Evolutionary conservation across 2,113 vertebrate species (phyloP), one percentile per base, ranked within the genome.

Genomic region (Anas platyrhynchos): DNA sequence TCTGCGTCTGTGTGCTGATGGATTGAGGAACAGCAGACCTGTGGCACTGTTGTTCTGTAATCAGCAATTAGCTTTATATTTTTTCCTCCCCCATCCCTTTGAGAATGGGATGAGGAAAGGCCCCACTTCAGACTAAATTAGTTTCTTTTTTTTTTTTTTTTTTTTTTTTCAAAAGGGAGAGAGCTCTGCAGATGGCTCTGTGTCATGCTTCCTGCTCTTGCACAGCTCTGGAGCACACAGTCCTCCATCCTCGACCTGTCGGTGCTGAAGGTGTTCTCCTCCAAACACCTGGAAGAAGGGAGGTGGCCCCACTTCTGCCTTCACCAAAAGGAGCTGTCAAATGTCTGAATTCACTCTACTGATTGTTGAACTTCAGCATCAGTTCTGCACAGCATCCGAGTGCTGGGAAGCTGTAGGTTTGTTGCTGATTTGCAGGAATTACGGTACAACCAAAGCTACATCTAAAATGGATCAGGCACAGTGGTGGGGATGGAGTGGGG

Each of bases 231-330:
- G 50, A 84, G 83, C 79, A 88, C 27, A 3, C 31, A 4, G 78
- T 32, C 38, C n/a, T 69, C 85, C 75, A 23, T 85, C 91, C 63
- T 91, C 86, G 56, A 65, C 63, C 9, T 15, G 6, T 4, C 90
- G 9, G 0, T 52, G 55, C 92, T 94, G 84, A 95, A 97, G 94
- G 95, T 88, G 59, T 93, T 83, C 75, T 65, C 76, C 81, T 80
- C 93, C 9, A 13, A 86, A 89, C 91, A 94, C 95, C 94, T 84
- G 73, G 85, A 72, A 72, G 67, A 94, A 55, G 76, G 67, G 67
- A 86, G 85, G 74, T 48, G 89, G 34, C 62, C 67, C 91, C 85
- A 72, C 81, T 89, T 87, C 72, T 68, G 75, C 68, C 93, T 94
- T 63, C 91, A 68, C 48, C 43, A 44, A 94, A 83, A 93, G 92